Evolutionary conservation across 1,140 invertebrate genomes (phyloP).

Genomic region (Ganaspis sp.): DNA sequence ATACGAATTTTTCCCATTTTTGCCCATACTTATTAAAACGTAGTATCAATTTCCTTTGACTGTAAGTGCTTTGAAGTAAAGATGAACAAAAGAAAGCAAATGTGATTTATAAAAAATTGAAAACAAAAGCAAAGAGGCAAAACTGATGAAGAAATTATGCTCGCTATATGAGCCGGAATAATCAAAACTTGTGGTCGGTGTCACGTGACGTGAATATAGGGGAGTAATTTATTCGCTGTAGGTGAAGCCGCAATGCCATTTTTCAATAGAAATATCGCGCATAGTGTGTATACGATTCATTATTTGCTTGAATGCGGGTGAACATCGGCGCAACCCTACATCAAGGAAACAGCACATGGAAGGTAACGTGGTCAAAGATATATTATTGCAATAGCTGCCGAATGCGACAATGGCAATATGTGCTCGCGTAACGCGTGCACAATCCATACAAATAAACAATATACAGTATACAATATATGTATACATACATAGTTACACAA

Average conservation of each 20-base stretch:
- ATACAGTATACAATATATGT: slow-evolving; percentile 54
- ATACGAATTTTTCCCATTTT: too few relatives aligned
- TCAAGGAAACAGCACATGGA: slow-evolving; percentile 31
- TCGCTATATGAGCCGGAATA: not conserved
- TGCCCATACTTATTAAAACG: too few relatives aligned
- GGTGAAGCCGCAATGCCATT: slow-evolving; percentile 13
- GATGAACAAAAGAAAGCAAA: too few relatives aligned
- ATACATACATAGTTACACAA: slow-evolving; percentile 36
- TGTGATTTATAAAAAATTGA: too few relatives aligned
- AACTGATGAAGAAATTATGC: not conserved
- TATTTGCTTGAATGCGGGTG: slow-evolving; percentile 24
- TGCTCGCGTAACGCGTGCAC: slow-evolving; percentile 52
- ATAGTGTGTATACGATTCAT: slow-evolving; percentile 11
- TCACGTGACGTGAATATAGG: not conserved
- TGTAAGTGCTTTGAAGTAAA: too few relatives aligned
- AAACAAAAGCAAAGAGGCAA: too few relatives aligned
- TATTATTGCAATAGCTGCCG: slow-evolving; percentile 26
- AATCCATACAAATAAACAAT: slow-evolving; percentile 52
- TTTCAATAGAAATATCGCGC: slow-evolving; percentile 16
- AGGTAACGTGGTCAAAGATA: slow-evolving; percentile 34
- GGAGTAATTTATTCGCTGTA: not conserved
- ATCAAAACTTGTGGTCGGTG: slow-evolving; percentile 18
- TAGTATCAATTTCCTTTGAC: too few relatives aligned
- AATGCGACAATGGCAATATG: slow-evolving; percentile 47
- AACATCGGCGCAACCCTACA: slow-evolving; percentile 28